Evolutionary conservation across 2,797 vertebrate genomes (phyloP).

Genomic region (Myotis findleyi): DNA sequence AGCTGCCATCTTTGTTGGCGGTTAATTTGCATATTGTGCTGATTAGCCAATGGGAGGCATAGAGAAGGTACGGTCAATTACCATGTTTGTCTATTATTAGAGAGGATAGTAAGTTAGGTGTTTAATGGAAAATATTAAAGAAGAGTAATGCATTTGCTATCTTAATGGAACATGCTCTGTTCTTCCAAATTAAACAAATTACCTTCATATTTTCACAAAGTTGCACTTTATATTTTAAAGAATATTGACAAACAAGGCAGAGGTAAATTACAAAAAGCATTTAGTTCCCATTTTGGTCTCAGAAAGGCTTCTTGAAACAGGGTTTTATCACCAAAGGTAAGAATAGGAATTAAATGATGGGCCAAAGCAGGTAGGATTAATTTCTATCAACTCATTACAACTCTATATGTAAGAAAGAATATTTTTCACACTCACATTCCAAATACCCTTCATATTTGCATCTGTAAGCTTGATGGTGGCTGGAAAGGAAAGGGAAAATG

Average conservation of each 20-base stretch:
- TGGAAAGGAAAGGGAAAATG: not conserved
- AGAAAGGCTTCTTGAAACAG: slow-evolving; percentile 64
- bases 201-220: slow-evolving; percentile 47
- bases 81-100: too few relatives aligned
- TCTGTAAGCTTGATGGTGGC: not conserved
- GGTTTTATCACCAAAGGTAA: not conserved
- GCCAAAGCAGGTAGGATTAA: not conserved
- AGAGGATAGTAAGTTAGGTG: not conserved
- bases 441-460: not conserved
- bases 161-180: slow-evolving; percentile 33
- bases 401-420: not conserved
- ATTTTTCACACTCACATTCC: not conserved
- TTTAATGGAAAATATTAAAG: slow-evolving; percentile 25
- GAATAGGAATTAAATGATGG: not conserved
- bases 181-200: slow-evolving; percentile 57
- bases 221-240: slow-evolving; percentile 53
- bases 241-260: slow-evolving; percentile 49
- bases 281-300: not conserved
- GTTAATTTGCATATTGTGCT: too few relatives aligned
- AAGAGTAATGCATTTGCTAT: slow-evolving; percentile 40
- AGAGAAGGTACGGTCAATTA: too few relatives aligned
- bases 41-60: too few relatives aligned
- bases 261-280: slow-evolving; percentile 64
- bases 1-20: too few relatives aligned
- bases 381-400: not conserved